phyloP scores from a whole-genome alignment of 2,888 invertebrate genomes.

The Drosophila phalerata region DNA sequence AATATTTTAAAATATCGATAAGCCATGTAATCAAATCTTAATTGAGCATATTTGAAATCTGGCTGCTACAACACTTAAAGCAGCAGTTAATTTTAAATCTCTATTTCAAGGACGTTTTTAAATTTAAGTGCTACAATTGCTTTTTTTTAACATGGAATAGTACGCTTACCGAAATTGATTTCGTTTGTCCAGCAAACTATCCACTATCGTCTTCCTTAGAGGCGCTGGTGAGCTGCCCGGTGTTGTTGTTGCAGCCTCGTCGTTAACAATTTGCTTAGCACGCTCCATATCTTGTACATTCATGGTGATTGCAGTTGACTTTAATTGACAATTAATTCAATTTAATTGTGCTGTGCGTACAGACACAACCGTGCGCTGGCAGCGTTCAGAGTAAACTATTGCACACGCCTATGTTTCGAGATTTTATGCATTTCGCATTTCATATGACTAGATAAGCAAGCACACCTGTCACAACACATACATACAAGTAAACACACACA shows the following conservation, averaged over 20 bases:
- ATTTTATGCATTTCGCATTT: conserved; percentile 79
- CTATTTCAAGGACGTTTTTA: conserved; percentile 35
- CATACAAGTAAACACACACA: conserved; percentile 22
- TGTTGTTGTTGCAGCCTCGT: conserved; percentile 30
- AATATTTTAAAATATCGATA: conserved; percentile 15
- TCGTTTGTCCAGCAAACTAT: conserved; percentile 57
- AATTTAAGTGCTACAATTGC: conserved; percentile 7
- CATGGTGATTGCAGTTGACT: conserved; percentile 39
- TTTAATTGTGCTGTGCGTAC: conserved; percentile 25
- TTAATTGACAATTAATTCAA: conserved; percentile 18
- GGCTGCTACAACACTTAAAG: conserved; percentile 34
- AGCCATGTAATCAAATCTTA: background rate
- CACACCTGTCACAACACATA: conserved; percentile 62
- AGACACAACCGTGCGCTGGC: conserved; percentile 67
- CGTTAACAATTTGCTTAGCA: conserved; percentile 54
- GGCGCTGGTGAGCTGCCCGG: conserved; percentile 38
- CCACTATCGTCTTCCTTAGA: conserved; percentile 37
- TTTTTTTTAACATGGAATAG: background rate
- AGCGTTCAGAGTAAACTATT: conserved; percentile 62
- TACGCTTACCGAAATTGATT: conserved; percentile 70
- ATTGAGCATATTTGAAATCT: background rate
- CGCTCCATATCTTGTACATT: conserved; percentile 62
- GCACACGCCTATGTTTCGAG: conserved; percentile 54
- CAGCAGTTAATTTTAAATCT: conserved; percentile 24
- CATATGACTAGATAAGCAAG: conserved; percentile 77